Conservation (phyloP, 2,113 vertebrate species). For the Fukomys damarensis region DNA sequence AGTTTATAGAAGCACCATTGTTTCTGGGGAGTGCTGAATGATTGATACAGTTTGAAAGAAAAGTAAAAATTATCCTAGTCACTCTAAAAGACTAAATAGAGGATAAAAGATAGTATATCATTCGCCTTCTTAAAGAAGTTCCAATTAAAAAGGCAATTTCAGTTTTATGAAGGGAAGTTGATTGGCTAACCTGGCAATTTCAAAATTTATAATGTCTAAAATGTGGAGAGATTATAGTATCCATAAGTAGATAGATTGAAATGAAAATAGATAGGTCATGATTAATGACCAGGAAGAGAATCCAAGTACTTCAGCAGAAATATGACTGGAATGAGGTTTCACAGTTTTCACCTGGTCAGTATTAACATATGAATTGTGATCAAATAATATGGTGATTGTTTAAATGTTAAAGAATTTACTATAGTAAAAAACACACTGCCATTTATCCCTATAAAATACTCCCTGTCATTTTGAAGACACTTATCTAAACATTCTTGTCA, state of each 20-base stretch:
- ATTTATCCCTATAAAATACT: background rate
- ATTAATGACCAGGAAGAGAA: conserved; percentile 7
- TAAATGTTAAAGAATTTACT: background rate
- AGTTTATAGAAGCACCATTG: background rate
- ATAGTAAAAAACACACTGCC: background rate
- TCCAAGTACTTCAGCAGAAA: background rate
- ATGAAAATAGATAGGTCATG: background rate
- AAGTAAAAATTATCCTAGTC: conserved; percentile 23
- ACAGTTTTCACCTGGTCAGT: background rate
- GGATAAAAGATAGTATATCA: background rate
- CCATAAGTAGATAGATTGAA: background rate
- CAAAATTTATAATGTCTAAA: background rate
- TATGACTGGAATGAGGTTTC: background rate
- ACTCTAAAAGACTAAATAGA: conserved; percentile 21
- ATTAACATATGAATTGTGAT: background rate
- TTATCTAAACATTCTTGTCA: background rate
- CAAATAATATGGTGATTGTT: background rate
- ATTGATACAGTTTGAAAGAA: conserved; percentile 1
- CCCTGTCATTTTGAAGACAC: background rate
- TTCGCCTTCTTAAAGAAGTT: background rate
- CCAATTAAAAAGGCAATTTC: background rate
- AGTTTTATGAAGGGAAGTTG: background rate
- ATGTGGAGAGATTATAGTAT: background rate
- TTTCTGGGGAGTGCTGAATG: background rate
- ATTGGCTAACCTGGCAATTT: conserved; percentile 29